Conservation (phyloP, 2,888 invertebrate genomes). For the Hydriomena furcata region DNA sequence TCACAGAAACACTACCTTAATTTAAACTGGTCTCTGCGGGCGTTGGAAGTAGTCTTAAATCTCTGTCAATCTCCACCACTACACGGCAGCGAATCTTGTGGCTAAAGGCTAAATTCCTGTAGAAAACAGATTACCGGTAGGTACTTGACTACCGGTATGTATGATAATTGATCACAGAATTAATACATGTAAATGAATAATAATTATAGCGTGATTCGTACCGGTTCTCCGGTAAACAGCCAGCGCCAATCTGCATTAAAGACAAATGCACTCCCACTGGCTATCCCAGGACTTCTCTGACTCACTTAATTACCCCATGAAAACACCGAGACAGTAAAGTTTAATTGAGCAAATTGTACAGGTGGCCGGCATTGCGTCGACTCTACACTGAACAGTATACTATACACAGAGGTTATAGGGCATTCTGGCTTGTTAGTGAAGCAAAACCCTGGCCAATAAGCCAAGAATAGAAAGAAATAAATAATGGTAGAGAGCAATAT, state of each 20-base stretch:
- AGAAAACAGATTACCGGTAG: conserved; percentile 13
- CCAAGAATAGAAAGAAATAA: too few relatives aligned
- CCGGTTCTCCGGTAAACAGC: not conserved
- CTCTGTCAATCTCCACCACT: conserved; percentile 23
- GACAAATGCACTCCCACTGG: conserved; percentile 1
- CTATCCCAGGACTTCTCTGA: conserved; percentile 48
- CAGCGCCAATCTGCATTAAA: conserved; percentile 1
- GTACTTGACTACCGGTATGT: not conserved
- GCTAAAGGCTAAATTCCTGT: conserved; percentile 8
- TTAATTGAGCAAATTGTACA: conserved; percentile 69
- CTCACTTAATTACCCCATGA: conserved; percentile 61
- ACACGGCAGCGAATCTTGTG: conserved; percentile 26
- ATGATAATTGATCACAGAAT: too few relatives aligned
- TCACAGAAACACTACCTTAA: conserved; percentile 29
- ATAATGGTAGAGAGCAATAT: too few relatives aligned
- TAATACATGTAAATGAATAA: not conserved
- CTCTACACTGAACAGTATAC: conserved; percentile 46
- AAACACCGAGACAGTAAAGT: conserved; percentile 66
- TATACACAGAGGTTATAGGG: conserved; percentile 41
- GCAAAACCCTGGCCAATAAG: not conserved
- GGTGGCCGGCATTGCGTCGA: conserved; percentile 54
- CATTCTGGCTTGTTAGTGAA: not conserved
- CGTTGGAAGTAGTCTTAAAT: conserved; percentile 32
- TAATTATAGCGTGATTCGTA: not conserved
- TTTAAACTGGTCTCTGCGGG: conserved; percentile 31